Percentiles rank a stretch among this genome's conserved stretches.
phyloP scores from a whole-genome alignment of 2,888 invertebrate species.

The Philonicus albiceps region DNA sequence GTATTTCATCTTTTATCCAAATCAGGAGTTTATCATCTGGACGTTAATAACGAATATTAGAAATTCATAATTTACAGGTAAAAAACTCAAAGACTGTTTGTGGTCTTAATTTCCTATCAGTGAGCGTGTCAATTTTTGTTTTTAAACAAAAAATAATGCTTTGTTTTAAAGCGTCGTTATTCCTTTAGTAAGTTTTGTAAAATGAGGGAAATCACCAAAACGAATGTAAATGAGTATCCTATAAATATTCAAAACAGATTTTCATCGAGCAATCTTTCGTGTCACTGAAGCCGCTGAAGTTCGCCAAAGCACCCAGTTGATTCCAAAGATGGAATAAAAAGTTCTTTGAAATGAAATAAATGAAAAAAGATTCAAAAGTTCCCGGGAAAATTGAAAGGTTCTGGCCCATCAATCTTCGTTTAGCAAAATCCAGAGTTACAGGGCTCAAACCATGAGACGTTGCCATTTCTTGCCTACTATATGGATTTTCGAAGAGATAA shows the following conservation, averaged over 20 bases:
- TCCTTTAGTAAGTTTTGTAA: background rate
- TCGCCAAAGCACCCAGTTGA: background rate
- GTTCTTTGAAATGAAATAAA: background rate
- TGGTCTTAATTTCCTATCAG: too few species aligned
- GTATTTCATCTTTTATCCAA: too few species aligned
- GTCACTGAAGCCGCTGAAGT: background rate
- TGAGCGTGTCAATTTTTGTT: background rate
- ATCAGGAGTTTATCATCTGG: background rate
- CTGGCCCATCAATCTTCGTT: conserved; percentile 30
- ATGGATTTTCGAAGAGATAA: conserved; percentile 22
- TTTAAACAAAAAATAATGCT: background rate
- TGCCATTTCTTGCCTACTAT: background rate
- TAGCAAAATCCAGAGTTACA: background rate
- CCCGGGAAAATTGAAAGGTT: background rate
- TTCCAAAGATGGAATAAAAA: background rate
- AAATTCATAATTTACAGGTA: background rate
- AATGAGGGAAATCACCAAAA: background rate
- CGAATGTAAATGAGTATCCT: background rate
- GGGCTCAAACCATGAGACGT: background rate
- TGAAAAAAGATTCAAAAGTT: background rate
- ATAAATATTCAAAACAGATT: background rate
- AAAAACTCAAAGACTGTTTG: too few species aligned
- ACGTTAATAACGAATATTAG: background rate
- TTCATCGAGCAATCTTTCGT: background rate
- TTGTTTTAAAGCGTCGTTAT: background rate